A percentile compares a stretch with the other conserved stretches of the same genome.
Evolutionary conservation across 2,888 invertebrate species (phyloP).

Genomic region (Mantis religiosa): DNA sequence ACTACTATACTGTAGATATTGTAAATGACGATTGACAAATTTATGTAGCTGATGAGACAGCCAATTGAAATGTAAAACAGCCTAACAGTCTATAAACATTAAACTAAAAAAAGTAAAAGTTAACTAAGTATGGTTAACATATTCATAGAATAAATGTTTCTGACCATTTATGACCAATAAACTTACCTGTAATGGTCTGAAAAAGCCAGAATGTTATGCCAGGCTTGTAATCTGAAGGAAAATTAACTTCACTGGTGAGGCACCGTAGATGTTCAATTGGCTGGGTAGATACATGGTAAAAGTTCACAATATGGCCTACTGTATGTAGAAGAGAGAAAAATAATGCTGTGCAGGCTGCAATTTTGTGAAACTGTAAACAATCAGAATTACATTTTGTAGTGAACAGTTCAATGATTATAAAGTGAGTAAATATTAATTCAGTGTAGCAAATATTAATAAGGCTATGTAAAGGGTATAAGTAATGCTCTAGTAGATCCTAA

Average conservation of each 20-base stretch:
- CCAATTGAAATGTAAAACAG: too few relatives aligned
- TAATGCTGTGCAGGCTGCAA: conserved; percentile 89
- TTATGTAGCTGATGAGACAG: too few relatives aligned
- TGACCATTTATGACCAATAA: neutral
- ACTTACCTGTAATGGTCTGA: conserved; percentile 83
- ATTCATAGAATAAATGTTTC: neutral
- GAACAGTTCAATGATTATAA: neutral
- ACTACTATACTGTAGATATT: too few relatives aligned
- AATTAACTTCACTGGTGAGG: conserved; percentile 88
- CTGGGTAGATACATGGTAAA: conserved; percentile 95
- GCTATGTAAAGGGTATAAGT: too few relatives aligned
- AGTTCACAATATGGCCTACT: conserved; percentile 93
- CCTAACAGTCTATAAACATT: too few relatives aligned
- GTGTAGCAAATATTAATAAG: too few relatives aligned
- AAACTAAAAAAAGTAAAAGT: too few relatives aligned
- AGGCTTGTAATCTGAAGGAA: conserved; percentile 89
- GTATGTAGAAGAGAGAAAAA: conserved; percentile 91
- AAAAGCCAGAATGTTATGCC: conserved; percentile 95
- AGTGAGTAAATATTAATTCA: too few relatives aligned
- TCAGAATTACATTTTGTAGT: neutral
- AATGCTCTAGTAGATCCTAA: too few relatives aligned
- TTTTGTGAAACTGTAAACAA: conserved; percentile 73
- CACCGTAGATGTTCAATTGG: conserved; percentile 88
- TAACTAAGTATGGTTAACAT: neutral
- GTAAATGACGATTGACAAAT: too few relatives aligned